A percentile compares a stretch with the other conserved stretches of the same genome.
phyloP scores from a whole-genome alignment of 2,888 invertebrate genomes.

The Monochamus alternatus region DNA sequence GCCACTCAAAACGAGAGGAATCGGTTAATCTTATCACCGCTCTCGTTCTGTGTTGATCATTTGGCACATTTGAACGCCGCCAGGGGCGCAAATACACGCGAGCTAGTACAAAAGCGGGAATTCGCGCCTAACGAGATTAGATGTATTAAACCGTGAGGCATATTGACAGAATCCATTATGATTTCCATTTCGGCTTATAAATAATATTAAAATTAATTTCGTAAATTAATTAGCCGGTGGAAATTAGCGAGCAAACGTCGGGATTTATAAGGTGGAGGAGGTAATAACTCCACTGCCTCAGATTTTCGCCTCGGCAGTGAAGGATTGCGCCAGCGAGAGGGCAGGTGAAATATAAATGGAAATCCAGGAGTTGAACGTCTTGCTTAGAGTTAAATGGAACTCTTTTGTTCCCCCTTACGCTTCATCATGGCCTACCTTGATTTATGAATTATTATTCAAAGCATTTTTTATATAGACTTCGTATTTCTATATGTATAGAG shows the following conservation, averaged over 20 bases:
- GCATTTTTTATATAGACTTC: too few species aligned
- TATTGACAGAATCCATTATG: slow-evolving; percentile 32
- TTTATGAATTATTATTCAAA: background rate
- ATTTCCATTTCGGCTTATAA: slow-evolving; percentile 20
- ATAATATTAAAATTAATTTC: slow-evolving; percentile 27
- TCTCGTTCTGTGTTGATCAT: slow-evolving; percentile 31
- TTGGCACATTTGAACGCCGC: slow-evolving; percentile 21
- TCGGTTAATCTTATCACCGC: slow-evolving; percentile 38
- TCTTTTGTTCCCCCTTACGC: too few species aligned
- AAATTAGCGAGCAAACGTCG: slow-evolving; percentile 2
- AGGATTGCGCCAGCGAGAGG: background rate
- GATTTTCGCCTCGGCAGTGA: slow-evolving; percentile 2
- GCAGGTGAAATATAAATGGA: background rate
- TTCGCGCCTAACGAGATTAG: slow-evolving; percentile 14
- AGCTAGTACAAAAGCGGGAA: slow-evolving; percentile 19
- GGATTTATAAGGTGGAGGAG: slow-evolving; percentile 15
- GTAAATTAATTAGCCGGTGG: slow-evolving; percentile 23
- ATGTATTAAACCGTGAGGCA: slow-evolving; percentile 10
- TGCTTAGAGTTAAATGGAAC: too few species aligned
- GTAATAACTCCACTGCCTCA: slow-evolving; percentile 3
- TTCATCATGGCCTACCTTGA: background rate
- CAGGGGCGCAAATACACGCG: slow-evolving; percentile 1
- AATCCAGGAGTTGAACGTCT: background rate
- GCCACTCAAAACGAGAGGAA: slow-evolving; percentile 25
- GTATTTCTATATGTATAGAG: too few species aligned